These are phyloP conservation scores for Ginglymostoma cirratum DNA, from an alignment of 2,113 vertebrate genomes.

Conservation along the genomic window DNA sequence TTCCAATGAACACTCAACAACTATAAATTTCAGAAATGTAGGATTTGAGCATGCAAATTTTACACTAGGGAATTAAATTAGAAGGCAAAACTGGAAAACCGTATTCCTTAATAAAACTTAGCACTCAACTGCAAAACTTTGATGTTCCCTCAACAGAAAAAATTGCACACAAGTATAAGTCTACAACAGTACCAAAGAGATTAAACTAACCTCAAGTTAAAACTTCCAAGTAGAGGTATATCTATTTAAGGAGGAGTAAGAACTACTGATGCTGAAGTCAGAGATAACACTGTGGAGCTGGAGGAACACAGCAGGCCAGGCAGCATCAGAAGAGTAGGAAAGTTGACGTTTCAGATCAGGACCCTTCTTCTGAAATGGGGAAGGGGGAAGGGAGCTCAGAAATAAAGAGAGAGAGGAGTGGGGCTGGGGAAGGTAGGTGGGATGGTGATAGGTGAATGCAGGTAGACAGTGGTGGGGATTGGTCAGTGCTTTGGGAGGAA, in stretches of 20 bases:
- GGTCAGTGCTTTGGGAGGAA: no score
- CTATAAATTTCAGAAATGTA: background rate
- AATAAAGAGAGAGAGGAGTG: no score
- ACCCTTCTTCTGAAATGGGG: no score
- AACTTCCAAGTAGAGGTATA: background rate
- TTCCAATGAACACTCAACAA: background rate
- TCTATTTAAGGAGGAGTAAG: background rate
- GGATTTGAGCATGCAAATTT: background rate
- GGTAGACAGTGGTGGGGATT: no score
- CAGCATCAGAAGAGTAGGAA: no score
- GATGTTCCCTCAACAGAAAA: background rate
- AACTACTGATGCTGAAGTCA: no score
- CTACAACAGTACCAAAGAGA: background rate
- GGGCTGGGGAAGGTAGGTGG: no score
- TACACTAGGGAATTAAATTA: background rate
- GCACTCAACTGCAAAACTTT: background rate
- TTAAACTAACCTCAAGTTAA: background rate
- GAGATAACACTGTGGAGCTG: no score
- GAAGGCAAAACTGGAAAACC: background rate
- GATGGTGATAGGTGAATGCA: no score
- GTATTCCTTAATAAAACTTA: background rate
- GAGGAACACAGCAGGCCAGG: no score
- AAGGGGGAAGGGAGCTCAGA: no score
- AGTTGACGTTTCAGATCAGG: no score
- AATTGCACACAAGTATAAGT: background rate